These are phyloP conservation scores for Hemitrygon akajei DNA, from an alignment of 2,797 vertebrate species.

Conservation along the genomic window DNA sequence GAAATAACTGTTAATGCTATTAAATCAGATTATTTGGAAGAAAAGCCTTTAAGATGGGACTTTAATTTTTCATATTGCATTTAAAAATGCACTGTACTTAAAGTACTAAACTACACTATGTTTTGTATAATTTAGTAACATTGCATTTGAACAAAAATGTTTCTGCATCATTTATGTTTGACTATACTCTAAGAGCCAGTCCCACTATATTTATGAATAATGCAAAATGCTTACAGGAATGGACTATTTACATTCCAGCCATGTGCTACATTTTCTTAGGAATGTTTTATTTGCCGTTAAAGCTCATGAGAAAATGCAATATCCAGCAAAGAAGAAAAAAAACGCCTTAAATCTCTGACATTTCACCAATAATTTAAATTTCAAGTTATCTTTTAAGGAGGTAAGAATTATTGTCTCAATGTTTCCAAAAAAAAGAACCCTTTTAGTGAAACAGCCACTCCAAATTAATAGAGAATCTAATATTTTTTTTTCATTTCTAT, in stretches of 20 bases:
- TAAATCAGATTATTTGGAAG: conserved; percentile 19
- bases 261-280: conserved; percentile 51
- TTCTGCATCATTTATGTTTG: conserved; percentile 64
- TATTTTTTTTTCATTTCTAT: background rate
- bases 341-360: conserved; percentile 12
- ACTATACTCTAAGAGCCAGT: conserved; percentile 57
- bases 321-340: background rate
- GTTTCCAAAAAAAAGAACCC: background rate
- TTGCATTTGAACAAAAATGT: conserved; percentile 53
- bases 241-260: conserved; percentile 52
- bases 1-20: conserved; percentile 19
- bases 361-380: background rate
- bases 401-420: background rate
- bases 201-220: conserved; percentile 59
- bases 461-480: background rate
- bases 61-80: conserved; percentile 36
- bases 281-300: conserved; percentile 49
- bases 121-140: conserved; percentile 49
- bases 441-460: background rate
- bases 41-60: background rate
- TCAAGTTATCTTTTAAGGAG: background rate
- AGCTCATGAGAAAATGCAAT: conserved; percentile 44
- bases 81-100: conserved; percentile 28
- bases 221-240: conserved; percentile 53
- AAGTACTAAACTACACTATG: conserved; percentile 36